phyloP scores from a whole-genome alignment of 2,797 vertebrate genomes.

The Babyrousa celebensis region DNA sequence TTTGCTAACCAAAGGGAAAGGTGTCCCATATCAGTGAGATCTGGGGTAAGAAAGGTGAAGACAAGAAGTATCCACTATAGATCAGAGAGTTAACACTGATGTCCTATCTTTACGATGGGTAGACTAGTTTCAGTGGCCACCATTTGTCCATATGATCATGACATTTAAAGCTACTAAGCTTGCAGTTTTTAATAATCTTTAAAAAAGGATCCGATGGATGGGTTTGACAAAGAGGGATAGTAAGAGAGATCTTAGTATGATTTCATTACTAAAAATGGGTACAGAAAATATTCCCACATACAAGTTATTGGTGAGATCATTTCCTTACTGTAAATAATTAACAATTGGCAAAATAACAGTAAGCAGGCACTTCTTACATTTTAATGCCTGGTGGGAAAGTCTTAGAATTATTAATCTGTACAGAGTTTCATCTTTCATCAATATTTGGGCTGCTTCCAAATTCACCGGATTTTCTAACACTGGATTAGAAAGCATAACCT shows the following conservation, averaged over 20 bases:
- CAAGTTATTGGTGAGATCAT: constrained; percentile 8
- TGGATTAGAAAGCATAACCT: constrained; percentile 89
- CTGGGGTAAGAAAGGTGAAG: background rate
- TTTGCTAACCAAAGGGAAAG: constrained; percentile 49
- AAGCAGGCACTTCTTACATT: constrained; percentile 64
- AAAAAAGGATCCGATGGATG: background rate
- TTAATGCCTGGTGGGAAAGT: constrained; percentile 35
- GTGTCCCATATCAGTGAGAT: background rate
- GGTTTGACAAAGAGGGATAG: background rate
- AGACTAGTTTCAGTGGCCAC: background rate
- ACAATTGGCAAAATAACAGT: constrained; percentile 36
- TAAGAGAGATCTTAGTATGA: constrained; percentile 13
- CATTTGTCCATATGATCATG: background rate
- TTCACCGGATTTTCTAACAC: constrained; percentile 82
- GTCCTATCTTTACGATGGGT: background rate
- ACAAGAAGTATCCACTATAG: constrained; percentile 3
- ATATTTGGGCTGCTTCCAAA: constrained; percentile 71
- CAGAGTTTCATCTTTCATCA: background rate
- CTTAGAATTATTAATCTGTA: constrained; percentile 58
- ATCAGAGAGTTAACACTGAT: background rate
- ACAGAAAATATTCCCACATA: constrained; percentile 13
- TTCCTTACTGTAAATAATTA: background rate
- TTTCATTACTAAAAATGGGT: constrained; percentile 41
- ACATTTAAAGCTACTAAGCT: background rate
- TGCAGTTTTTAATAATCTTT: background rate